These are phyloP conservation scores for Blennius ocellaris DNA, from an alignment of 2,113 vertebrate species.

Conservation along the genomic window DNA sequence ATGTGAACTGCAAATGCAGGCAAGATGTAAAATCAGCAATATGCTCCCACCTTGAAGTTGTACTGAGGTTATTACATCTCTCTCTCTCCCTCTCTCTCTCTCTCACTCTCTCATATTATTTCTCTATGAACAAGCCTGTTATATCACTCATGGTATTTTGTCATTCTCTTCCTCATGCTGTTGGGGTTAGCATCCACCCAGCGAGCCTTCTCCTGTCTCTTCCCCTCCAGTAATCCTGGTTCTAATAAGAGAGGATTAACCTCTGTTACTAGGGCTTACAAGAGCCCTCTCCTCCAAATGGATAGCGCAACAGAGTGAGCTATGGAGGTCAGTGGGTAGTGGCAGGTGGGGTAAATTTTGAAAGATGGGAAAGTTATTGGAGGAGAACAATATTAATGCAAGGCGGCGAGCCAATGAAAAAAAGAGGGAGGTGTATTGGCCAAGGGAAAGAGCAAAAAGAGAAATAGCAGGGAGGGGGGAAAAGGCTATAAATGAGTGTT, in stretches of 20 bases:
- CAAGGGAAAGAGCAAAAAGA: neutral
- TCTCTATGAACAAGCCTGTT: slow-evolving; percentile 43
- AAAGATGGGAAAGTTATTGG: slow-evolving; percentile 76
- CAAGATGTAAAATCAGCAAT: slow-evolving; percentile 6
- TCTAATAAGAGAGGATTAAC: slow-evolving; percentile 86
- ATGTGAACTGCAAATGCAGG: too few relatives aligned
- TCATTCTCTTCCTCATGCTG: slow-evolving; percentile 34
- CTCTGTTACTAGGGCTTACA: slow-evolving; percentile 80
- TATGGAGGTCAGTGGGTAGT: slow-evolving; percentile 58
- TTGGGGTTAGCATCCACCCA: slow-evolving; percentile 51
- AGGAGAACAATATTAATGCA: slow-evolving; percentile 61
- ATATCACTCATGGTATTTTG: slow-evolving; percentile 56
- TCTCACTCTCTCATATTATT: slow-evolving; percentile 21
- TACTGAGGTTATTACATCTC: slow-evolving; percentile 14
- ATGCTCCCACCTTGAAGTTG: neutral
- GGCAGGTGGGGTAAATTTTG: slow-evolving; percentile 51
- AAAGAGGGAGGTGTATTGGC: slow-evolving; percentile 8
- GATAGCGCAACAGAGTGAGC: slow-evolving; percentile 61
- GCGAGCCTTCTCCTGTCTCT: slow-evolving; percentile 66
- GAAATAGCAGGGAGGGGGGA: slow-evolving; percentile 27
- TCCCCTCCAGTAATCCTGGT: slow-evolving; percentile 80
- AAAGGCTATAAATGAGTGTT: slow-evolving; percentile 47
- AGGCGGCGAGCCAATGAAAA: slow-evolving; percentile 30
- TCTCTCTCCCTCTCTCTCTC: slow-evolving; percentile 31
- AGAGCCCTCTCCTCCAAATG: slow-evolving; percentile 73